These are phyloP conservation scores for Buathra laborator DNA, from an alignment of 2,888 invertebrate species.

Conservation along the genomic window DNA sequence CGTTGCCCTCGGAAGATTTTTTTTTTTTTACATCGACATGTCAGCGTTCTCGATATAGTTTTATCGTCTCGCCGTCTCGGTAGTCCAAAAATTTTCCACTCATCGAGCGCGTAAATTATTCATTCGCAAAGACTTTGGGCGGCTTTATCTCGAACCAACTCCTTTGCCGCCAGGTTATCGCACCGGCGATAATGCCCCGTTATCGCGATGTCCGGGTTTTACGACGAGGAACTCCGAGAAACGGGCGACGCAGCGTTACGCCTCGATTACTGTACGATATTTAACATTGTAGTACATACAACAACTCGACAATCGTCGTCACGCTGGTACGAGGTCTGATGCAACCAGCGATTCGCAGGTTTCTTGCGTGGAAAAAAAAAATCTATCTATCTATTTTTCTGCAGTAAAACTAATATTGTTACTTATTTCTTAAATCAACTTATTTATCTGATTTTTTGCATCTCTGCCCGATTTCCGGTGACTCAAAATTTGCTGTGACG, in stretches of 20 bases:
- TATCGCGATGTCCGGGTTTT: slow-evolving; percentile 42
- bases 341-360: neutral
- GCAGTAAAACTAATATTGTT: neutral
- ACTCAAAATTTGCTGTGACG: neutral
- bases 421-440: neutral
- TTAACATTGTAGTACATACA: slow-evolving; percentile 7
- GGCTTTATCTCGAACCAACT: neutral
- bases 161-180: slow-evolving; percentile 57
- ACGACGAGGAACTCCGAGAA: slow-evolving; percentile 21
- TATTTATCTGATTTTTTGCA: neutral
- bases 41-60: neutral
- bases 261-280: neutral
- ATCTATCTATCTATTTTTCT: neutral
- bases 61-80: neutral
- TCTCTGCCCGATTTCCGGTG: neutral
- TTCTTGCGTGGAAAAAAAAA: neutral
- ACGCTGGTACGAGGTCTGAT: slow-evolving; percentile 10
- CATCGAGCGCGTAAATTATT: neutral
- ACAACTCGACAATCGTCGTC: slow-evolving; percentile 5
- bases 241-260: neutral
- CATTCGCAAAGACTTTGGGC: neutral
- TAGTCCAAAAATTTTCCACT: neutral
- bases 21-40: neutral
- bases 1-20: neutral
- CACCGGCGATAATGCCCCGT: slow-evolving; percentile 50